These are phyloP conservation scores for Smithornis capensis DNA, from an alignment of 2,113 vertebrate species.

Conservation along the genomic window DNA sequence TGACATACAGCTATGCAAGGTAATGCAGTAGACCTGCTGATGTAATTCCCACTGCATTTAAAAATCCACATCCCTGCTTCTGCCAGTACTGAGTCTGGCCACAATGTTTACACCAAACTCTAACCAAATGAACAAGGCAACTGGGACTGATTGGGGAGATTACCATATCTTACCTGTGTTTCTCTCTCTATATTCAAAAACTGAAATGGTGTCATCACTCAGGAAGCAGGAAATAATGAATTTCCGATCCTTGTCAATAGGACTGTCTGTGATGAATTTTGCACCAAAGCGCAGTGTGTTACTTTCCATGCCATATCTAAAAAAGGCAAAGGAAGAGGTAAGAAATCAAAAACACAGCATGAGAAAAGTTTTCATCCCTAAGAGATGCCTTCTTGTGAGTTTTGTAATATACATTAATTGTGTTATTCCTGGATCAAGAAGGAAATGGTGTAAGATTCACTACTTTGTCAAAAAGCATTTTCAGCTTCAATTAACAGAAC, in stretches of 20 bases:
- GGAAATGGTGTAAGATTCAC: neutral
- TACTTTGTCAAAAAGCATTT: neutral
- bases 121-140: neutral
- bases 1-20: neutral
- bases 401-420: neutral
- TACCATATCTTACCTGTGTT: constrained; percentile 82
- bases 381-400: neutral
- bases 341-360: neutral
- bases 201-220: constrained; percentile 82
- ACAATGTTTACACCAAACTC: neutral
- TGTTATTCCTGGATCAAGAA: neutral
- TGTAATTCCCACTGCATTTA: neutral
- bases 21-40: neutral
- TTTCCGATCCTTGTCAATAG: constrained; percentile 69
- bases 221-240: constrained; percentile 88
- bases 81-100: neutral
- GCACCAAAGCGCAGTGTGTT: constrained; percentile 81
- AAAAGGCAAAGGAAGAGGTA: neutral
- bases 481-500: constrained; percentile 5
- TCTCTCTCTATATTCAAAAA: constrained; percentile 79
- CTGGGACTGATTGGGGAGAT: neutral
- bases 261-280: constrained; percentile 73
- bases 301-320: constrained; percentile 79
- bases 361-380: neutral
- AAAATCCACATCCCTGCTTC: neutral